Evolutionary conservation across 1,140 invertebrate species (phyloP).

Genomic region (Sipha flava): DNA sequence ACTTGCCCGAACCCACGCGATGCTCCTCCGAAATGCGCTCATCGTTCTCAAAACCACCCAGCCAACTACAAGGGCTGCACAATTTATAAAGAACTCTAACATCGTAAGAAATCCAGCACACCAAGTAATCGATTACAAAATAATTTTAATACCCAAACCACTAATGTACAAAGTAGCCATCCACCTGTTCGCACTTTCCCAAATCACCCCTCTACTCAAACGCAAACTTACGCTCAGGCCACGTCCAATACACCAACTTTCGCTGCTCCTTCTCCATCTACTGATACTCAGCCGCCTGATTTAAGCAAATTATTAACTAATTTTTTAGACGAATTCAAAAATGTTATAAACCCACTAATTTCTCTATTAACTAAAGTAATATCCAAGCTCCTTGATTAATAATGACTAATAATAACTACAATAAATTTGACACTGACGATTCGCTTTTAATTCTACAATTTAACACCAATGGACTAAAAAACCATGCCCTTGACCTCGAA

Average conservation of each 20-base stretch:
- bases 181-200: not conserved
- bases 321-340: too few relatives aligned
- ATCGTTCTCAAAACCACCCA: too few relatives aligned
- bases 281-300: not conserved
- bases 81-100: too few relatives aligned
- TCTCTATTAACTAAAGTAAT: too few relatives aligned
- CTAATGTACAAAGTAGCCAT: too few relatives aligned
- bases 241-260: not conserved
- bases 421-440: not conserved
- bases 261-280: not conserved
- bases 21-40: slow-evolving; percentile 39
- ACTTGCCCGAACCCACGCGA: too few relatives aligned
- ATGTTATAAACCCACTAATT: too few relatives aligned
- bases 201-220: not conserved
- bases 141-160: not conserved
- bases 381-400: slow-evolving; percentile 18
- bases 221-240: not conserved
- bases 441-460: slow-evolving; percentile 10
- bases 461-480: slow-evolving; percentile 35
- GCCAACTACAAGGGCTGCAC: too few relatives aligned
- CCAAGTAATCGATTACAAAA: not conserved
- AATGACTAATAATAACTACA: not conserved
- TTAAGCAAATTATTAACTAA: not conserved
- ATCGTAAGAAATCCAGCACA: not conserved
- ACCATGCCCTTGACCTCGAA: slow-evolving; percentile 34